Percentiles rank a stretch among this genome's conserved stretches.
Conservation (phyloP, 2,888 invertebrate species). For the Drosophila mulleri region DNA sequence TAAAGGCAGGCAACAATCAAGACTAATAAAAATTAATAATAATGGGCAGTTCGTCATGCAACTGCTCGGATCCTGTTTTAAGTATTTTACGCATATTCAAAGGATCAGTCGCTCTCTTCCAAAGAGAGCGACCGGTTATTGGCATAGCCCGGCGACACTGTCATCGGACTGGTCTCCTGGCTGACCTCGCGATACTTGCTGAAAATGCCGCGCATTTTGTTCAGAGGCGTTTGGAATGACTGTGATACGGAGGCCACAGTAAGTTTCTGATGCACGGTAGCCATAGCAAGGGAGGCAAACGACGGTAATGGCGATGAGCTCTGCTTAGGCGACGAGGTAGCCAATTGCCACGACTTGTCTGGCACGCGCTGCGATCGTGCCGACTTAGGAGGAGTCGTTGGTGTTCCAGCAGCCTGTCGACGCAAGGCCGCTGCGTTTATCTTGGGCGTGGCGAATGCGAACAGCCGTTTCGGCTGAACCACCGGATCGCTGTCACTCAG, state of each 20-base stretch:
- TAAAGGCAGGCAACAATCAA: slow-evolving; percentile 12
- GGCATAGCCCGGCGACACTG: slow-evolving; percentile 9
- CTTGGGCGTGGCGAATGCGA: slow-evolving; percentile 46
- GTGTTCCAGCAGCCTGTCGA: not conserved
- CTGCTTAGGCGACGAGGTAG: slow-evolving; percentile 24
- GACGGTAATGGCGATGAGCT: slow-evolving; percentile 28
- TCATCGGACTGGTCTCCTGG: slow-evolving; percentile 25
- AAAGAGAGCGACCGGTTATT: slow-evolving; percentile 2
- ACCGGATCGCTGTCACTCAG: slow-evolving; percentile 4
- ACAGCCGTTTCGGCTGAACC: slow-evolving; percentile 38
- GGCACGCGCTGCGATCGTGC: not conserved
- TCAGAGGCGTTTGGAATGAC: slow-evolving; percentile 64
- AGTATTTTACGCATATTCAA: not conserved
- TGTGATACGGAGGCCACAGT: slow-evolving; percentile 23
- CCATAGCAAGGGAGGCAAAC: slow-evolving; percentile 24
- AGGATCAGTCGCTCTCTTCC: slow-evolving; percentile 34
- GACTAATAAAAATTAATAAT: slow-evolving; percentile 14
- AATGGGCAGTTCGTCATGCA: slow-evolving; percentile 36
- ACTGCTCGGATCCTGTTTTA: slow-evolving; percentile 6
- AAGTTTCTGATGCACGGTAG: slow-evolving; percentile 27
- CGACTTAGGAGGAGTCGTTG: slow-evolving; percentile 22
- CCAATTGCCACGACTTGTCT: not conserved
- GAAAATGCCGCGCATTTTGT: slow-evolving; percentile 72
- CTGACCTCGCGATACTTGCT: slow-evolving; percentile 69
- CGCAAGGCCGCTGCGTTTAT: slow-evolving; percentile 7